Evolutionary conservation across 2,888 invertebrate genomes (phyloP), one percentile per base, ranked within the genome.

Genomic region (Ectemnius continuus): DNA sequence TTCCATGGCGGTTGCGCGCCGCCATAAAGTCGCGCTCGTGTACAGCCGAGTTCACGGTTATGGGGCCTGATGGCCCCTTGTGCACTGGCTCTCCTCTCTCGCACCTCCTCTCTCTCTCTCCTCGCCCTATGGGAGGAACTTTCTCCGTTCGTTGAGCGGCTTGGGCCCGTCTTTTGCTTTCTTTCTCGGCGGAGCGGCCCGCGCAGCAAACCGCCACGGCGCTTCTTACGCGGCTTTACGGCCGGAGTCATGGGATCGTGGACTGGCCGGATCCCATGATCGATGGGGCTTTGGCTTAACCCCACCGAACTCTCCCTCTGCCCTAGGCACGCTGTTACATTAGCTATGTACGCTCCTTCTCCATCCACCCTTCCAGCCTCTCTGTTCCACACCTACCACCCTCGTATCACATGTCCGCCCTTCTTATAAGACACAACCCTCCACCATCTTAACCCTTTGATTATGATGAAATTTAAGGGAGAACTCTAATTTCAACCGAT

Each of bases 261-360:
- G 79, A 81, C 81, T 73, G 76, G 78, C 81, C 45, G 79, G 84
- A 86, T 86, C 84, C 81, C 81, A 85, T 86, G 86, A 86, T 86
- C 87, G 87, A 86, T 86, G 87, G 82, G 78, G 74, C 84, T 86
- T 84, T 83, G 81, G 85, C 85, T 87, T 84, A 87, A 87, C 87
- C 85, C 83, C 76, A 80, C 81, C 73, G 67, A 64, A 59, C n/a
- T 67, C 60, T 75, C 79, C 64, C 72, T 64, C 64, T 68, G 75
- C 78, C 76, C 74, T 64, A 68, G 78, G 72, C 84, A 75, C 81
- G 77, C 74, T 67, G 78, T 74, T 66, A 23, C 73, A 57, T 73
- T 61, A 65, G 57, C 59, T 56, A 67, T 59, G 20, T 74, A 61
- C 61, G 56, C 16, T 52, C 14, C 20, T 52, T 18, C 20, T 28